phyloP scores from a whole-genome alignment of 2,888 invertebrate species.

The Hedychridium roseum region DNA sequence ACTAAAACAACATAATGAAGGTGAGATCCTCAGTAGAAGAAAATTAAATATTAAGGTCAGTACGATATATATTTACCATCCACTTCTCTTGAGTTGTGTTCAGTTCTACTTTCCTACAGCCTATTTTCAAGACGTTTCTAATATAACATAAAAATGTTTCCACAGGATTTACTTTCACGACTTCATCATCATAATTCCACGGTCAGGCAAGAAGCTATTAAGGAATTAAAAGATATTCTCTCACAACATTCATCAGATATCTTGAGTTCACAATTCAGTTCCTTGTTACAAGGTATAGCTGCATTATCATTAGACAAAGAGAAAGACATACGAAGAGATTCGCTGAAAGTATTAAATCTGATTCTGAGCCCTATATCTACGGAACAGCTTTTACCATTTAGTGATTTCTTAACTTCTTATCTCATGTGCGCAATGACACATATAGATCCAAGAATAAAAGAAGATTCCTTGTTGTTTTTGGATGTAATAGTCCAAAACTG shows the following conservation, averaged over 20 bases:
- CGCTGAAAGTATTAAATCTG: conserved; percentile 68
- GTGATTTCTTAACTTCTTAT: conserved; percentile 79
- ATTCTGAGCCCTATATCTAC: conserved; percentile 63
- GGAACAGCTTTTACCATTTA: conserved; percentile 75
- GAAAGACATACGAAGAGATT: conserved; percentile 68
- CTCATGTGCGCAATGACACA: conserved; percentile 91
- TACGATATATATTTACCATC: no score
- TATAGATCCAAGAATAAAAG: conserved; percentile 80
- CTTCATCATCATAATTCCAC: conserved; percentile 79
- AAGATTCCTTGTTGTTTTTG: conserved; percentile 82
- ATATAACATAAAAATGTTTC: conserved; percentile 4
- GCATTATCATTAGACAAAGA: conserved; percentile 79
- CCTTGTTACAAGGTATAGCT: conserved; percentile 74
- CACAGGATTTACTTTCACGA: conserved; percentile 73
- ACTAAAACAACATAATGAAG: conserved; percentile 67
- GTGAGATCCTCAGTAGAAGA: conserved; percentile 71
- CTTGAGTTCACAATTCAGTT: conserved; percentile 70
- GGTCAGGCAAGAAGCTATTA: conserved; percentile 72
- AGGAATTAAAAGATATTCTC: conserved; percentile 70
- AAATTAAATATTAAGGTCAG: conserved; percentile 74
- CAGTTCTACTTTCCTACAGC: not conserved
- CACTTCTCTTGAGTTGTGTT: no score
- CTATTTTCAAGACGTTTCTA: not conserved
- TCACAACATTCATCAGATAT: conserved; percentile 62
- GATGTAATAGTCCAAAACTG: conserved; percentile 78